Evolutionary conservation across 2,113 vertebrate species (phyloP).

Genomic region (Numenius arquata): DNA sequence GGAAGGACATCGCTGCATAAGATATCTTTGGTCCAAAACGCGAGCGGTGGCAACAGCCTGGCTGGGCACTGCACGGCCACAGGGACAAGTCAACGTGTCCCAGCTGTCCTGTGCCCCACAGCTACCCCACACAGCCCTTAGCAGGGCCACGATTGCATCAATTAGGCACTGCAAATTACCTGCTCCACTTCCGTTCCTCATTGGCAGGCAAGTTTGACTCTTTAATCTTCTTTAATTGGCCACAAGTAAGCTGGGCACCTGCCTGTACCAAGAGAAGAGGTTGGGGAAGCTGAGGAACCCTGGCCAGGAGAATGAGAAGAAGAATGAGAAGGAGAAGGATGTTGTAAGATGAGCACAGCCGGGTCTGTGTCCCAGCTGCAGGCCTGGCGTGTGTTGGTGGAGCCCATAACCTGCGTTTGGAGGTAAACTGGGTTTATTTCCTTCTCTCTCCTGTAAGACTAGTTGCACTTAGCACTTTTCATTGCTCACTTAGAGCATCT

Average conservation of each 20-base stretch:
- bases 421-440: not conserved
- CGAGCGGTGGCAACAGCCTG: not conserved
- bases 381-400: accelerated
- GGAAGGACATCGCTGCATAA: not conserved
- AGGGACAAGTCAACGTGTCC: accelerated
- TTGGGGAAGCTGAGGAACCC: accelerated
- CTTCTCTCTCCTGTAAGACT: not conserved
- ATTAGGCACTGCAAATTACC: accelerated
- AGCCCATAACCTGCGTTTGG: accelerated
- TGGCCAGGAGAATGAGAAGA: not conserved
- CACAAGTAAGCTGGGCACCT: not conserved
- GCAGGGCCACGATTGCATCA: not conserved
- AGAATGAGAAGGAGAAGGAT: accelerated
- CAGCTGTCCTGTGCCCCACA: accelerated
- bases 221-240: not conserved
- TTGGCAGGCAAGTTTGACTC: accelerated
- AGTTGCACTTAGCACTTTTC: not conserved
- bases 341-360: accelerated
- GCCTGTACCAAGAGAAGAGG: accelerated
- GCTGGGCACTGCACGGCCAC: accelerated
- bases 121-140: not conserved
- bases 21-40: not conserved
- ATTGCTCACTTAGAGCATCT: not conserved
- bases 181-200: not conserved
- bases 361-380: accelerated